Conservation (phyloP, 2,888 invertebrate genomes). For the Trichopria drosophilae region DNA sequence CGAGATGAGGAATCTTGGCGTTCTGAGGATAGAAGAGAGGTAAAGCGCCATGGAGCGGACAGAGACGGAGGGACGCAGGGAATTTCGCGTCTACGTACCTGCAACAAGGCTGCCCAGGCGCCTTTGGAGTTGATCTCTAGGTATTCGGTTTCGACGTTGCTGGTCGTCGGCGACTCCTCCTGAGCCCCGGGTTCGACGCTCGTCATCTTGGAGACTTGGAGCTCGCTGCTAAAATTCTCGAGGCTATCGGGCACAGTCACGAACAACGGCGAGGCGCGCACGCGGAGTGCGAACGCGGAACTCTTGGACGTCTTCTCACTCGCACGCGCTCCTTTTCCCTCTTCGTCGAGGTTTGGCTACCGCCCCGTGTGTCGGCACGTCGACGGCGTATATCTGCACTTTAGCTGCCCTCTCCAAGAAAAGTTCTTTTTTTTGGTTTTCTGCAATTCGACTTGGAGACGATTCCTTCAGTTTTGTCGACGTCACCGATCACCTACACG, state of each 20-base stretch:
- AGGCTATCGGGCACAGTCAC: conserved; percentile 5
- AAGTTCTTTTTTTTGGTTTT: no score
- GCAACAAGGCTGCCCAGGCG: conserved; percentile 73
- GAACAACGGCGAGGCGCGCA: conserved; percentile 8
- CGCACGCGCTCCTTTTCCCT: neutral
- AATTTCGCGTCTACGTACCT: conserved; percentile 61
- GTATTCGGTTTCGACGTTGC: conserved; percentile 74
- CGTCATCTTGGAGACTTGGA: conserved; percentile 42
- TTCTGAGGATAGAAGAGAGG: no score
- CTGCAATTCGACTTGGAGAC: no score
- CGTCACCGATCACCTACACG: no score
- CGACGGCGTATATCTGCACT: no score
- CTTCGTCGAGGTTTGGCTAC: no score
- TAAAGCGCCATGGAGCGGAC: no score
- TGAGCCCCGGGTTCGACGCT: conserved; percentile 31
- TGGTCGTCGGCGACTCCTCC: conserved; percentile 45
- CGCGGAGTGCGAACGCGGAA: conserved; percentile 7
- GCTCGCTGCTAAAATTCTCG: neutral
- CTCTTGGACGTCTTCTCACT: neutral
- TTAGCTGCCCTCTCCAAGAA: no score
- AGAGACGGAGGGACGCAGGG: neutral
- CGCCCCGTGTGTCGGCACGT: no score
- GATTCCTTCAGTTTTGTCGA: no score
- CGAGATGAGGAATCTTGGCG: no score
- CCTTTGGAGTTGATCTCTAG: conserved; percentile 69